These are phyloP conservation scores for Dasysyrphus tricinctus DNA, from an alignment of 2,888 invertebrate genomes.

Conservation along the genomic window DNA sequence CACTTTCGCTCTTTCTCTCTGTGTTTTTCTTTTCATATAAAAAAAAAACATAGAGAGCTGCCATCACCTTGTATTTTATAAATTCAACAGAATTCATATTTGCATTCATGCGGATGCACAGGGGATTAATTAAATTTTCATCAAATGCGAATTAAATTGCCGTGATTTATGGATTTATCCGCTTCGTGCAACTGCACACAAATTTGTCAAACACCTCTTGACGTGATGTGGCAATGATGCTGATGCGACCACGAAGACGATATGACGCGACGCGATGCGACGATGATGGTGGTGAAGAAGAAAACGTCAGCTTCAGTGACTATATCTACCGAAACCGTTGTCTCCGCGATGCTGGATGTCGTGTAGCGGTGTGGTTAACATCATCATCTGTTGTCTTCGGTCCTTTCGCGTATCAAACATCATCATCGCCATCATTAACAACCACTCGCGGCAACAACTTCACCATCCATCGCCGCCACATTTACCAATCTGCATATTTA, in stretches of 20 bases:
- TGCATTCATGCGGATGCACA: slow-evolving; percentile 73
- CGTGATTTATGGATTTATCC: slow-evolving; percentile 75
- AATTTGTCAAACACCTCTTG: slow-evolving; percentile 67
- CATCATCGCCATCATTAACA: slow-evolving; percentile 67
- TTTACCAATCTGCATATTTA: slow-evolving; percentile 64
- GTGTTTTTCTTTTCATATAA: background rate
- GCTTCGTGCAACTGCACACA: slow-evolving; percentile 69
- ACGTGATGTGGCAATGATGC: slow-evolving; percentile 18
- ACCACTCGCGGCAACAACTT: slow-evolving; percentile 57
- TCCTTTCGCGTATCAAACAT: slow-evolving; percentile 66
- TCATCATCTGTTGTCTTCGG: slow-evolving; percentile 54
- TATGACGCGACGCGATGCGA: background rate
- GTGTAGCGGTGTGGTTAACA: slow-evolving; percentile 47
- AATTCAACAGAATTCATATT: slow-evolving; percentile 56
- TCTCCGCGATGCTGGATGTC: slow-evolving; percentile 11
- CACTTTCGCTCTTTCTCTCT: background rate
- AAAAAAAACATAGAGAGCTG: background rate
- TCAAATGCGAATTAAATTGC: slow-evolving; percentile 76
- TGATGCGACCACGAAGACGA: slow-evolving; percentile 13
- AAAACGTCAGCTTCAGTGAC: slow-evolving; percentile 22
- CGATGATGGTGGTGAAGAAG: background rate
- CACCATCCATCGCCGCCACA: background rate
- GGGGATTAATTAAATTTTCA: slow-evolving; percentile 75
- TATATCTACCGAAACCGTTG: slow-evolving; percentile 8
- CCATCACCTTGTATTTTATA: slow-evolving; percentile 14